These are phyloP conservation scores for Leistus spinibarbis DNA, from an alignment of 2,888 invertebrate genomes.

Conservation along the genomic window DNA sequence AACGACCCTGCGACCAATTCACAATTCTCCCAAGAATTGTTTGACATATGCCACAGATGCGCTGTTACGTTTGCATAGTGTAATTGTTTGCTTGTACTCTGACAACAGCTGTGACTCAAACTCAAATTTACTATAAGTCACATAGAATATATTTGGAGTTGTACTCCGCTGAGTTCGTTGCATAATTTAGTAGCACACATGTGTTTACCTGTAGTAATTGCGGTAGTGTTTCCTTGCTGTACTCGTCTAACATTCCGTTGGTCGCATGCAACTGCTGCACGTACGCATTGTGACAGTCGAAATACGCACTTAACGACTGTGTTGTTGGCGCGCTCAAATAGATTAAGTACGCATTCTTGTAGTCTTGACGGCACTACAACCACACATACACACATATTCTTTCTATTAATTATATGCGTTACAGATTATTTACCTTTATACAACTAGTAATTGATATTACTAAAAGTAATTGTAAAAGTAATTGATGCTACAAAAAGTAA, in stretches of 20 bases:
- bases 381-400: conserved; percentile 39
- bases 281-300: conserved; percentile 92
- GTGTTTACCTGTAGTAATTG: conserved; percentile 75
- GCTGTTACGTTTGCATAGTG: too few relatives aligned
- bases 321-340: conserved; percentile 77
- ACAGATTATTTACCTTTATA: background rate
- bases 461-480: background rate
- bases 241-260: conserved; percentile 91
- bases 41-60: too few relatives aligned
- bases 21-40: too few relatives aligned
- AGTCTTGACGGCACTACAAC: conserved; percentile 83
- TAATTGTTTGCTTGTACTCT: too few relatives aligned
- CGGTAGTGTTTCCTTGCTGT: conserved; percentile 84
- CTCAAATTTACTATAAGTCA: too few relatives aligned
- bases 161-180: too few relatives aligned
- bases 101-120: too few relatives aligned
- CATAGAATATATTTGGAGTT: too few relatives aligned
- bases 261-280: conserved; percentile 91
- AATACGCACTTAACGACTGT: conserved; percentile 75
- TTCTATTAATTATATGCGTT: background rate
- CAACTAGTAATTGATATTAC: background rate
- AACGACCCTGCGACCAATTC: too few relatives aligned
- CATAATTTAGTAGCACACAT: background rate
- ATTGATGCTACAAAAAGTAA: background rate
- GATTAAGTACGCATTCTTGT: conserved; percentile 81